These are phyloP conservation scores for Numida meleagris DNA, from an alignment of 2,113 vertebrate genomes.

Conservation along the genomic window DNA sequence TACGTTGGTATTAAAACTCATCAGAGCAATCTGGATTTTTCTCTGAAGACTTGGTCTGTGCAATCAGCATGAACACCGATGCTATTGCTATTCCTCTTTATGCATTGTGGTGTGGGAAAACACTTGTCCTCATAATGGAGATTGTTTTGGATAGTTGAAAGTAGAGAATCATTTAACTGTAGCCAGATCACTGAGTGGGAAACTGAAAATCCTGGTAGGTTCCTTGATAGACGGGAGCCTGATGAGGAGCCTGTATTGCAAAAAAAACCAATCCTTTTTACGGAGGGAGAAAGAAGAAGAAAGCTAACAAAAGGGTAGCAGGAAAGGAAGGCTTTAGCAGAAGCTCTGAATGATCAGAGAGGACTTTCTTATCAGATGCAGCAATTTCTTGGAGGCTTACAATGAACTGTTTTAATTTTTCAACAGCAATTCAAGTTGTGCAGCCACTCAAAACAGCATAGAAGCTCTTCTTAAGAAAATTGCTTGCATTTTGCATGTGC, in stretches of 20 bases:
- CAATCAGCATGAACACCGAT: neutral
- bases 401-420: neutral
- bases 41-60: neutral
- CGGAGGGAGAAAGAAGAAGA: neutral
- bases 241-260: neutral
- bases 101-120: fast-evolving
- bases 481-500: neutral
- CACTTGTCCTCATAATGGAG: neutral
- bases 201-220: neutral
- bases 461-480: constrained; percentile 1
- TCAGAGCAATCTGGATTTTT: neutral
- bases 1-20: neutral
- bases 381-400: neutral
- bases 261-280: neutral
- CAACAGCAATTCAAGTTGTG: neutral
- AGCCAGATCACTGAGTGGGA: neutral
- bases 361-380: neutral
- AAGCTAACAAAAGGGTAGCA: neutral
- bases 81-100: neutral
- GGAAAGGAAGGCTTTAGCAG: neutral
- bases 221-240: neutral
- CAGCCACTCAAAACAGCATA: neutral
- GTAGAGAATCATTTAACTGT: neutral
- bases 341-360: neutral
- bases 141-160: neutral